Conservation (phyloP, 1,140 invertebrate species). For the Drosophila ficusphila region DNA sequence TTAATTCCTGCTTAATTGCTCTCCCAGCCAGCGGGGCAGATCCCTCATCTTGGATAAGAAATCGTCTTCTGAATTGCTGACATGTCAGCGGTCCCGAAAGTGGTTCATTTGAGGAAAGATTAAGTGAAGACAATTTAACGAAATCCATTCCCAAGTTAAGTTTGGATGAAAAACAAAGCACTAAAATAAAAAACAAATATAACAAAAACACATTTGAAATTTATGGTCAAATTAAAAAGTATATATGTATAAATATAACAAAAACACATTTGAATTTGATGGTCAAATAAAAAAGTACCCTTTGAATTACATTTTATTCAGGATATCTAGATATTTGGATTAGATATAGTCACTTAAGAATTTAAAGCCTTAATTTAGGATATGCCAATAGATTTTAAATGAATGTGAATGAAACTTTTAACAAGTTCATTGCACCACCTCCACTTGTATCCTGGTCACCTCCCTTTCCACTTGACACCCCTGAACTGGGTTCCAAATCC, state of each 20-base stretch:
- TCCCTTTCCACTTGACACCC: conserved; percentile 39
- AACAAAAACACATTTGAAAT: too few species aligned
- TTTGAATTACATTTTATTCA: too few species aligned
- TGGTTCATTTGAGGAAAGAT: background rate
- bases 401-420: conserved; percentile 9
- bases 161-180: too few species aligned
- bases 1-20: conserved; percentile 74
- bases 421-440: background rate
- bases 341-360: conserved; percentile 13
- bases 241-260: too few species aligned
- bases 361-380: conserved; percentile 13
- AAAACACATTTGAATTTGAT: too few species aligned
- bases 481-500: conserved; percentile 13
- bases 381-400: conserved; percentile 18
- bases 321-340: background rate
- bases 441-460: background rate
- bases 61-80: conserved; percentile 19
- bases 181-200: too few species aligned
- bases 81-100: conserved; percentile 24
- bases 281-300: too few species aligned
- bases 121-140: conserved; percentile 2
- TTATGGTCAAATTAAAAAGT: too few species aligned
- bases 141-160: too few species aligned
- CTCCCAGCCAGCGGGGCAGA: conserved; percentile 16
- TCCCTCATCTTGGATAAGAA: conserved; percentile 32